Evolutionary conservation across 1,140 invertebrate species (phyloP), one percentile per base, ranked within the genome.

Genomic region (Drosophila ohnishii): DNA sequence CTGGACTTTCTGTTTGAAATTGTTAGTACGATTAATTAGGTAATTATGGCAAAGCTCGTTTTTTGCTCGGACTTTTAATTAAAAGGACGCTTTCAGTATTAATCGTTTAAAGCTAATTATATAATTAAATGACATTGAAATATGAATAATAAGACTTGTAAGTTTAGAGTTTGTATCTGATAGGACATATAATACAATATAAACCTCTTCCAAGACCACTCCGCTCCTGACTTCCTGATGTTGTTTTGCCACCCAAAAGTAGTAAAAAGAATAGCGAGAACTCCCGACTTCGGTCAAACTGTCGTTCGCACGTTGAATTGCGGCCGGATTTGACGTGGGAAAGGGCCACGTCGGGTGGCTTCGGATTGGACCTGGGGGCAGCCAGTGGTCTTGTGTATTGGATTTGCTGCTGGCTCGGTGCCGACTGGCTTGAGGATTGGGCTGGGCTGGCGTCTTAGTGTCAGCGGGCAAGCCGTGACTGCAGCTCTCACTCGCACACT

Each of bases 281-380:
- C 51, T 42, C 42, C 53, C 57, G 67, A 76, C 84, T 67, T 67
- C 79, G 83, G 83, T 87, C 83, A 87, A 87, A 87, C 83, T 87
- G 84, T 87, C 83, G 84, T 78, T 87, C 84, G 84, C 84, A 87
- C 84, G 84, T 87, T 88, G 85, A 87, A 84, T 84, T 87, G 84
- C 84, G 84, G 84, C 87, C 45, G 34, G 55, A 53, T 14, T 37
- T 19, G 62, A 57, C 32, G 55, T 30, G 39, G 37, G 16, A 28
- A 32, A 28, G 55, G 55, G 35, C 14, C 13, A 9, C 13, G 8
- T 37, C 22, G 59, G 63, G 64, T 40, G 44, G 60, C 22, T 34
- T 14, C 7, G 34, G 48, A 25, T 30, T 25, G 64, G 22, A 47
- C 44, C 13, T 11, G 57, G 63, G 37, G 22, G 51, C 40, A 42